These are phyloP conservation scores for Drosophila kepulauana DNA, from an alignment of 1,140 invertebrate species.

Conservation along the genomic window DNA sequence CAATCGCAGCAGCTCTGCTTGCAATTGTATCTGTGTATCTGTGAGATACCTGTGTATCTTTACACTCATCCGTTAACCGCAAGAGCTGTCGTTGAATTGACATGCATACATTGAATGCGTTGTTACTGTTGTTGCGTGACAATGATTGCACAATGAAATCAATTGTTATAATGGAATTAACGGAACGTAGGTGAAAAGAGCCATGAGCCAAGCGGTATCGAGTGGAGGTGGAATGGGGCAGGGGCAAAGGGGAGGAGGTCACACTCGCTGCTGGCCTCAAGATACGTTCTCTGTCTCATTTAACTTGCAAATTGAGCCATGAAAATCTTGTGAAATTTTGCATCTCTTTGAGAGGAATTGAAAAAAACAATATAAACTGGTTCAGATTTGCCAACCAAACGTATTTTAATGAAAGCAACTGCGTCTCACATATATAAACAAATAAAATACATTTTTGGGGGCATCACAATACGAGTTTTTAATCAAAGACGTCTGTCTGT, in stretches of 20 bases:
- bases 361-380: constrained; percentile 12
- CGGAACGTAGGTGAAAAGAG: constrained; percentile 57
- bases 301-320: constrained; percentile 13
- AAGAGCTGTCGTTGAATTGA: constrained; percentile 50
- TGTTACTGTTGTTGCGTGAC: constrained; percentile 60
- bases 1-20: constrained; percentile 6
- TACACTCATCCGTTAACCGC: constrained; percentile 63
- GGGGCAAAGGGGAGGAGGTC: constrained; percentile 13
- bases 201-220: constrained; percentile 30
- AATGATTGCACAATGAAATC: constrained; percentile 83
- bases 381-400: constrained; percentile 9
- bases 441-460: constrained; percentile 5
- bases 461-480: constrained; percentile 22
- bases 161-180: constrained; percentile 84
- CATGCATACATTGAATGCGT: constrained; percentile 38
- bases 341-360: not conserved
- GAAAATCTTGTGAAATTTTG: constrained; percentile 25
- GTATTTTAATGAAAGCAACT: constrained; percentile 12
- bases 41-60: constrained; percentile 49
- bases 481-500: constrained; percentile 2
- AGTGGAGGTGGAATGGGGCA: constrained; percentile 1
- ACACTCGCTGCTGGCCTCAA: constrained; percentile 22
- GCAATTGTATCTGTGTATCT: constrained; percentile 21
- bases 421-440: not conserved
- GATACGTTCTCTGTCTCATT: constrained; percentile 37